Conservation (phyloP, 2,888 invertebrate genomes). For the Globia sparganii region DNA sequence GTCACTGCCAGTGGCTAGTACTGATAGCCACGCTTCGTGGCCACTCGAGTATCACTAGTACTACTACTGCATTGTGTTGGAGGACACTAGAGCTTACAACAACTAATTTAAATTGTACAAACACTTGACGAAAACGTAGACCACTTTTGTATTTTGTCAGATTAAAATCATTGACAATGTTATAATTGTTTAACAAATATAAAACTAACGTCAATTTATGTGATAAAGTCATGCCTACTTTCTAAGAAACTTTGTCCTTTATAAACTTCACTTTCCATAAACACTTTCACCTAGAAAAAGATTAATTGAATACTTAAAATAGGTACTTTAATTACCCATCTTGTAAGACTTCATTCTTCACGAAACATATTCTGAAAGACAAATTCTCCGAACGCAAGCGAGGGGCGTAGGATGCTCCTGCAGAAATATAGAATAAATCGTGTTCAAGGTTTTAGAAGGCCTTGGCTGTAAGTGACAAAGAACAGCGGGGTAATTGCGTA, state of each 20-base stretch:
- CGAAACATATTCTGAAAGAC: background rate
- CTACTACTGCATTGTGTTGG: background rate
- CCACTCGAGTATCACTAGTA: slow-evolving; percentile 6
- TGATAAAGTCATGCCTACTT: no score
- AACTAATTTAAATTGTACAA: slow-evolving; percentile 25
- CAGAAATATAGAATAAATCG: background rate
- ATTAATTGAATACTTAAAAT: background rate
- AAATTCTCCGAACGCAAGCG: background rate
- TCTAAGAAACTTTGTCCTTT: background rate
- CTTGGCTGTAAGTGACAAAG: background rate
- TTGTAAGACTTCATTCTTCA: slow-evolving; percentile 4
- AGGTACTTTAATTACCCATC: background rate
- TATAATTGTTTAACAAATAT: background rate
- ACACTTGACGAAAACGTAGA: slow-evolving; percentile 1
- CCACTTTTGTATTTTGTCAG: background rate
- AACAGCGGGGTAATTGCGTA: no score
- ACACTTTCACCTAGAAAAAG: background rate
- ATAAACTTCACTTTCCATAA: background rate
- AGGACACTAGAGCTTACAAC: slow-evolving; percentile 24
- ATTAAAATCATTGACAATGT: background rate
- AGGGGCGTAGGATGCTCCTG: background rate
- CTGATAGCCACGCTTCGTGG: slow-evolving; percentile 12
- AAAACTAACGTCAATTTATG: background rate
- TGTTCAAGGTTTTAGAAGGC: background rate
- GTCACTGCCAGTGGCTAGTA: background rate